Evolutionary conservation across 2,797 vertebrate species (phyloP).

Genomic region (Meriones psammophilus): DNA sequence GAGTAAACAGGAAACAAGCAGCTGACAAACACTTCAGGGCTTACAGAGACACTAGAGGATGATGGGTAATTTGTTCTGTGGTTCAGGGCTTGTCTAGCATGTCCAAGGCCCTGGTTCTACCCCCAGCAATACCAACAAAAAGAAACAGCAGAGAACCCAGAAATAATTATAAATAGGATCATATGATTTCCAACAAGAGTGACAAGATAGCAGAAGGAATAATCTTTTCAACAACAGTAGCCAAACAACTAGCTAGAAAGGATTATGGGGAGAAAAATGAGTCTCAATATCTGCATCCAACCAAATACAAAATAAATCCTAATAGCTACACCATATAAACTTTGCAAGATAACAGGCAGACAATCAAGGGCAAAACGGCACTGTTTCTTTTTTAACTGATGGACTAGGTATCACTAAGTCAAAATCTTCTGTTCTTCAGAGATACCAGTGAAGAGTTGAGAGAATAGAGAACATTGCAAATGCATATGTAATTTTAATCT

Average conservation of each 20-base stretch:
- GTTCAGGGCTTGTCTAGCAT: neutral
- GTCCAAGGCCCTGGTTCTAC: neutral
- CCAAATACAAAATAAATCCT: neutral
- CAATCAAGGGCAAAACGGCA: neutral
- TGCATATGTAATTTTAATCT: neutral
- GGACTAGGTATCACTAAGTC: neutral
- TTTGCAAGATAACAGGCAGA: neutral
- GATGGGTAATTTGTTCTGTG: neutral
- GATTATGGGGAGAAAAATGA: neutral
- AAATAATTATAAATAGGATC: neutral
- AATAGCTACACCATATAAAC: neutral
- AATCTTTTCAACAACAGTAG: neutral
- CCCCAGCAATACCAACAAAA: neutral
- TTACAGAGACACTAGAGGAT: neutral
- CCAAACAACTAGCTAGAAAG: neutral
- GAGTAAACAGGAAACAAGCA: slow-evolving; percentile 48
- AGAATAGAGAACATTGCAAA: neutral
- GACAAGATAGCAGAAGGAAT: neutral
- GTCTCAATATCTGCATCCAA: neutral
- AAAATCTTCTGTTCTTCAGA: neutral
- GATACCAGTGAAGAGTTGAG: neutral
- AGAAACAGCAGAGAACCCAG: neutral
- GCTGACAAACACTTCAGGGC: neutral
- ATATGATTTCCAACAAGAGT: neutral
- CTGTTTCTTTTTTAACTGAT: neutral